A percentile compares a stretch with the other conserved stretches of the same genome.
Conservation (phyloP, 2,888 invertebrate species). For the Acrobasis consociella region DNA sequence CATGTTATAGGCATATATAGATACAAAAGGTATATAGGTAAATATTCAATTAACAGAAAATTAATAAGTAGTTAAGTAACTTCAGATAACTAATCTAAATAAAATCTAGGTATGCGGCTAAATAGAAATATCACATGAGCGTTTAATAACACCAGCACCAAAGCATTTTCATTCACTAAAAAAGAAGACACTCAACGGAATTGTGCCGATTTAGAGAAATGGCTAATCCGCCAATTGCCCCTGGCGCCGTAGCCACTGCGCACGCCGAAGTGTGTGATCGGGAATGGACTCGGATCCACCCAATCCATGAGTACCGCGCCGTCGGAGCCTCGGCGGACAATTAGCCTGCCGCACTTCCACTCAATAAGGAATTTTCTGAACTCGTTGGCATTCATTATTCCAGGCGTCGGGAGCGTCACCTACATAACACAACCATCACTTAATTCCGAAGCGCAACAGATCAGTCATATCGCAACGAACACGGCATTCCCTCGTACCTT, state of each 20-base stretch:
- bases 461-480: conserved; percentile 37
- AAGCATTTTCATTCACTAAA: conserved; percentile 23
- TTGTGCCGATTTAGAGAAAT: conserved; percentile 55
- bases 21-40: neutral
- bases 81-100: neutral
- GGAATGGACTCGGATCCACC: conserved; percentile 83
- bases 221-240: conserved; percentile 84
- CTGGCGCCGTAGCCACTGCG: conserved; percentile 85
- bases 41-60: neutral
- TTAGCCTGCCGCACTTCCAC: conserved; percentile 81
- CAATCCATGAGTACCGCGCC: conserved; percentile 83
- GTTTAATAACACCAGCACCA: conserved; percentile 20
- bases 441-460: conserved; percentile 24
- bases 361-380: conserved; percentile 81
- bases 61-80: neutral
- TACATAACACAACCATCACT: conserved; percentile 46
- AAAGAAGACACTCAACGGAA: conserved; percentile 66
- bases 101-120: conserved; percentile 3
- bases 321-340: conserved; percentile 71
- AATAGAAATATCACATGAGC: neutral
- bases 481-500: conserved; percentile 73
- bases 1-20: neutral
- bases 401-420: conserved; percentile 83
- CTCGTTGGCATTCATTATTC: conserved; percentile 80
- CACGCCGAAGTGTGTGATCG: conserved; percentile 84